Evolutionary conservation across 2,113 vertebrate species (phyloP), one percentile per base, ranked within the genome.

Genomic region (Crotalus horridus): DNA sequence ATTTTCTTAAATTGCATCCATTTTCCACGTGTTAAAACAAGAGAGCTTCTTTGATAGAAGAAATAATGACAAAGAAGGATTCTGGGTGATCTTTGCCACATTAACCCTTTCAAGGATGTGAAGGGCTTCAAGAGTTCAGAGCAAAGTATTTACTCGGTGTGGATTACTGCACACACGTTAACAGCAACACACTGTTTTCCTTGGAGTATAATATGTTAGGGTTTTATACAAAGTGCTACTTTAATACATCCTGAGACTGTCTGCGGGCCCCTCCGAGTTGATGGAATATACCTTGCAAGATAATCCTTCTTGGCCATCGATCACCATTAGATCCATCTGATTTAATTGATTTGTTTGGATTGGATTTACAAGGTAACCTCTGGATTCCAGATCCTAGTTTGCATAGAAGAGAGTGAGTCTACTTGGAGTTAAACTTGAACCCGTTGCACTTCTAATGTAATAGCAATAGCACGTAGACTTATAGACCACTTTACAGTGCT

Each of bases 1-100:
- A 95, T 97, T 96, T 96, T 95, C 93, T 96, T 95, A 96, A 96
- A 97, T 96, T 95, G 94, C 95, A 97, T 92, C 90, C 92, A 95
- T 96, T 97, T 96, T 95, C 94, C 93, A 94, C 88, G 90, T 95
- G 90, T 96, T 96, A 94, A 97, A 96, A 96, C 95, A 95, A 94
- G 94, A 96, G 95, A 93, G 51, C 91, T 92, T 92, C 69, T 95
- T 91, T 95, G 92, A 90, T 91, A 93, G 85, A 94, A 95, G 93
- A 92, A 96, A 55, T 94, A 94, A 95, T 48, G 53, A 0, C 0
- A 11, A 26, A 81, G 87, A 94, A 89, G 0, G 0, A 93, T 91
- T 89, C 59, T 90, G 90, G 90, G 88, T 54, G 59, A 89, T 26
- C 43, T 88, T 29, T 0, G 0, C 54, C 56, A 92, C 86, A 0